A percentile compares a stretch with the other conserved stretches of the same genome.
These are phyloP conservation scores for Lacerta agilis DNA, from an alignment of 2,797 vertebrate species.

Conservation along the genomic window DNA sequence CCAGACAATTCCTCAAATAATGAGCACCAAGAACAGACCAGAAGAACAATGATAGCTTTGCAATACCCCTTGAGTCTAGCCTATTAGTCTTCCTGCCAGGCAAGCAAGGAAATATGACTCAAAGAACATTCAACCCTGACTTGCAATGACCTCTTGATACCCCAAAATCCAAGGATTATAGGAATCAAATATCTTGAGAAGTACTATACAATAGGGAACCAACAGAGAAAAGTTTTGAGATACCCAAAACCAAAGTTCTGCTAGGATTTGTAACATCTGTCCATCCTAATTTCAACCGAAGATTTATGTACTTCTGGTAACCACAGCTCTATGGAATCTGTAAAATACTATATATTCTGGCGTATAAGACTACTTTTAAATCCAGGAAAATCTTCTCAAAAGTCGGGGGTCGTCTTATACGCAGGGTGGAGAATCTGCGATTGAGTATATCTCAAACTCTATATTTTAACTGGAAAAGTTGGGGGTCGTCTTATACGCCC, in stretches of 20 bases:
- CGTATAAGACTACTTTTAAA: no score
- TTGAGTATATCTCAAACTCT: no score
- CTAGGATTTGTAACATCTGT: background rate
- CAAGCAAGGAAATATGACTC: background rate
- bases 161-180: background rate
- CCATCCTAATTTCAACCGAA: background rate
- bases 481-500: no score
- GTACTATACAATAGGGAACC: background rate
- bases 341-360: no score
- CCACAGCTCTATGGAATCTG: background rate
- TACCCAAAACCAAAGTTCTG: background rate
- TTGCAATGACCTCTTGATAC: background rate
- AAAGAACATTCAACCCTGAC: background rate
- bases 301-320: background rate
- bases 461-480: no score
- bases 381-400: no score
- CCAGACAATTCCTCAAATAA: slow-evolving; percentile 4
- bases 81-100: background rate
- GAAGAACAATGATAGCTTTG: background rate
- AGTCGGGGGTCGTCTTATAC: no score
- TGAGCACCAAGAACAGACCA: background rate
- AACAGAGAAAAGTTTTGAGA: background rate
- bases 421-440: no score
- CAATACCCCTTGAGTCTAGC: background rate
- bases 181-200: background rate